A percentile compares a stretch with the other conserved stretches of the same genome.
phyloP scores from a whole-genome alignment of 2,888 invertebrate species.

The Dasypolia templi region DNA sequence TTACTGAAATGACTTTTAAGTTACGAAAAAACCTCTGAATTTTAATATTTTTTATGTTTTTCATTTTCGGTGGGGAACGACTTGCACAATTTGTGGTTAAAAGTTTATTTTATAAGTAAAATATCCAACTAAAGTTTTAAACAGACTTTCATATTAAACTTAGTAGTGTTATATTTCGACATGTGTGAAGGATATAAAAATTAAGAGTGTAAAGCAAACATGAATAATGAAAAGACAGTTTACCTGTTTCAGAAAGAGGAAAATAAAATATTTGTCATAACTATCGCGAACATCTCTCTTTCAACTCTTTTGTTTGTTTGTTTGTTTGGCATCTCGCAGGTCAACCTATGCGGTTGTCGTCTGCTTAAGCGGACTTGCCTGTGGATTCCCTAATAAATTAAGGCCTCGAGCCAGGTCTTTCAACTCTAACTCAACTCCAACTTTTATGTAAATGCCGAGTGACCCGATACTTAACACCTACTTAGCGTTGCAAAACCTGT shows the following conservation, averaged over 20 bases:
- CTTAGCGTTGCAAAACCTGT: conserved; percentile 44
- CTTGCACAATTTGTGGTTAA: conserved; percentile 27
- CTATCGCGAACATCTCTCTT: not conserved
- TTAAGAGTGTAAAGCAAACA: not conserved
- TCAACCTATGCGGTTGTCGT: no score
- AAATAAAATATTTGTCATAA: conserved; percentile 1
- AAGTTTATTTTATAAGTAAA: conserved; percentile 1
- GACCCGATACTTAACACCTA: conserved; percentile 37
- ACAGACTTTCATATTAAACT: not conserved
- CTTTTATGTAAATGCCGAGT: conserved; percentile 16
- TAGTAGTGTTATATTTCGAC: not conserved
- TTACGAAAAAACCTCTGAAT: conserved; percentile 66
- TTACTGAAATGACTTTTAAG: conserved; percentile 70
- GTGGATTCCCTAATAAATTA: no score
- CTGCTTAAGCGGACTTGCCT: no score
- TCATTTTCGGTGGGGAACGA: conserved; percentile 39
- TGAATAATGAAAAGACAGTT: not conserved
- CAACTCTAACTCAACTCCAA: no score
- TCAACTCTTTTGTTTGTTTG: no score
- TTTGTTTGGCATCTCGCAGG: no score
- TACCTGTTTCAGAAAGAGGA: no score
- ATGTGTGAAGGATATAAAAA: not conserved
- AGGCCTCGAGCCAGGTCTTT: no score
- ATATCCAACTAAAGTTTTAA: conserved; percentile 5
- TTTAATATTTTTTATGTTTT: conserved; percentile 62